A percentile compares a stretch with the other conserved stretches of the same genome.
These are phyloP conservation scores for Murina feae DNA, from an alignment of 2,113 vertebrate genomes.

Conservation along the genomic window DNA sequence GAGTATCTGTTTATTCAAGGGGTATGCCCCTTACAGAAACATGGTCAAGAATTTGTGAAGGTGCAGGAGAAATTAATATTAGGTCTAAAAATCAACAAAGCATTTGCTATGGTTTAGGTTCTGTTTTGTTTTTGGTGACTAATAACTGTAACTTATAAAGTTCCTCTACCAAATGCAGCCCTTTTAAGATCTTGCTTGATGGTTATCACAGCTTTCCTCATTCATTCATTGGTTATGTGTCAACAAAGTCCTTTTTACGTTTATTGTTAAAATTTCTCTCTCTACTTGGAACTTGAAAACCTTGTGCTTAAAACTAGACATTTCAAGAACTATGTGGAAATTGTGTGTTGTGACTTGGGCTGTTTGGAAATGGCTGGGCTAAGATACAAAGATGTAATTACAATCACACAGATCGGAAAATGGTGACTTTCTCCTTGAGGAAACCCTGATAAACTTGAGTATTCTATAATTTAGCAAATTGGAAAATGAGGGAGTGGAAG, in stretches of 20 bases:
- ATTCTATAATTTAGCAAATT: constrained; percentile 33
- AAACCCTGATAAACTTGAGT: not conserved
- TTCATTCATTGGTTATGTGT: not conserved
- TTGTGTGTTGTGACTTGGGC: not conserved
- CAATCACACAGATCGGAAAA: constrained; percentile 10
- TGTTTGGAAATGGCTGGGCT: not conserved
- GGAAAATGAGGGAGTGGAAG: constrained; percentile 29
- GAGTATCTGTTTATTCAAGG: constrained; percentile 20
- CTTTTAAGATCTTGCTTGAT: not conserved
- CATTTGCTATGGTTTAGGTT: constrained; percentile 43
- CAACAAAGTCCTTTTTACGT: not conserved
- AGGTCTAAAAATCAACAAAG: not conserved
- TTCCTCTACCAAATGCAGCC: not conserved
- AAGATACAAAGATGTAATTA: constrained; percentile 4
- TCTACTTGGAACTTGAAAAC: not conserved
- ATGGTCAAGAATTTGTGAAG: not conserved
- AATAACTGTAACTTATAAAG: constrained; percentile 2
- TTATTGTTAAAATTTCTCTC: not conserved
- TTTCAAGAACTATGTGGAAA: constrained; percentile 14
- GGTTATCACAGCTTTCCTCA: not conserved
- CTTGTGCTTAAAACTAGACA: not conserved
- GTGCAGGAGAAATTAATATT: not conserved
- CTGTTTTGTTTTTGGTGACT: constrained; percentile 27
- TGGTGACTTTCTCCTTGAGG: not conserved
- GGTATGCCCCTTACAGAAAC: not conserved